Evolutionary conservation across 2,113 vertebrate species (phyloP).

Genomic region (Etia nguti): DNA sequence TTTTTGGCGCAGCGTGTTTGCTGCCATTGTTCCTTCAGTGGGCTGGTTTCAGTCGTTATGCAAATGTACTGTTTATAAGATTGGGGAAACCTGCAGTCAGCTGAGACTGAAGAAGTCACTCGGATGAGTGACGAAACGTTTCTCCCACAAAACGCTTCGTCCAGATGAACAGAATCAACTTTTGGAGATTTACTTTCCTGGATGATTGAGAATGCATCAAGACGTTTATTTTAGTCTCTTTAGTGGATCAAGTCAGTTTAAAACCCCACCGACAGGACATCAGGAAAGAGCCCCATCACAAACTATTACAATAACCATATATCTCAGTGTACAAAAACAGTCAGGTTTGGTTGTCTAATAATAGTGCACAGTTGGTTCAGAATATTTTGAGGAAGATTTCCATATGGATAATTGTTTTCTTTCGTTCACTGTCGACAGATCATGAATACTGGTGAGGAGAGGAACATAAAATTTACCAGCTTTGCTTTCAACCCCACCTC

Average conservation of each 20-base stretch:
- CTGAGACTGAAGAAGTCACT: no score
- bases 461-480: background rate
- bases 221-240: background rate
- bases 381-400: background rate
- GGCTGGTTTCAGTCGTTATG: no score
- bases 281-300: background rate
- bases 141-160: no score
- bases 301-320: background rate
- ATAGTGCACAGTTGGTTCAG: background rate
- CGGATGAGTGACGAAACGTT: no score
- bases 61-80: no score
- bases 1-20: no score
- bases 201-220: no score
- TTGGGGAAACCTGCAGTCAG: no score
- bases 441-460: background rate
- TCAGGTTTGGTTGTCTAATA: background rate
- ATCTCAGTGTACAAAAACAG: background rate
- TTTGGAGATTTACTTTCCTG: no score
- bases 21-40: no score
- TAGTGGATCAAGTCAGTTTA: background rate
- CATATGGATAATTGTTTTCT: background rate
- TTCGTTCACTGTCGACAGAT: background rate
- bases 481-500: background rate
- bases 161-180: no score
- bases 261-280: background rate